Evolutionary conservation across 2,113 vertebrate genomes (phyloP).

Genomic region (Tichodroma muraria): DNA sequence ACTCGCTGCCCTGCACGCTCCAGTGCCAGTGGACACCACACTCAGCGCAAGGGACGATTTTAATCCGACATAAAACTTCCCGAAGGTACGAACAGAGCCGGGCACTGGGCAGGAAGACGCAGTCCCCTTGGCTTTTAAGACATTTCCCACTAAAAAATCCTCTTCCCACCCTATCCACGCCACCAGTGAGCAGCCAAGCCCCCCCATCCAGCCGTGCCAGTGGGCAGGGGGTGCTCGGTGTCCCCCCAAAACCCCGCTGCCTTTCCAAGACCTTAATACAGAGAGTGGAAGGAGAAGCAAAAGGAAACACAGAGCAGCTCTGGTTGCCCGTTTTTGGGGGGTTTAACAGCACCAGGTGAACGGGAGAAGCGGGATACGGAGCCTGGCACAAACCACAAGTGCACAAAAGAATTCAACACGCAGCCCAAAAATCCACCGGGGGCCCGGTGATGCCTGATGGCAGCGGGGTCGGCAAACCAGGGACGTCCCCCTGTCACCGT

Average conservation of each 20-base stretch:
- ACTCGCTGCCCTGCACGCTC: neutral
- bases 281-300: neutral
- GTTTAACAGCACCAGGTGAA: neutral
- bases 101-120: neutral
- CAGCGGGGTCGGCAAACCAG: neutral
- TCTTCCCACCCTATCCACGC: neutral
- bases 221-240: neutral
- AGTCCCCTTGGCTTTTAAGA: neutral
- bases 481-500: neutral
- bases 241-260: neutral
- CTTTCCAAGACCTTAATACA: neutral
- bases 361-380: neutral
- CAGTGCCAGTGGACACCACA: neutral
- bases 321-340: neutral
- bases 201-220: rapidly evolving
- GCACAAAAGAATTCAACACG: neutral
- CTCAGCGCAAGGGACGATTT: neutral
- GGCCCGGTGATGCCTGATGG: neutral
- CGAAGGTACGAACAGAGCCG: neutral
- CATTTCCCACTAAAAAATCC: neutral
- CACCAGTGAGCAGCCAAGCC: rapidly evolving
- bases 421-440: neutral
- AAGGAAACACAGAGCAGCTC: neutral
- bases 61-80: conserved; percentile 21
- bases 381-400: neutral